phyloP scores from a whole-genome alignment of 2,888 invertebrate species.

The Bellardia bayeri region DNA sequence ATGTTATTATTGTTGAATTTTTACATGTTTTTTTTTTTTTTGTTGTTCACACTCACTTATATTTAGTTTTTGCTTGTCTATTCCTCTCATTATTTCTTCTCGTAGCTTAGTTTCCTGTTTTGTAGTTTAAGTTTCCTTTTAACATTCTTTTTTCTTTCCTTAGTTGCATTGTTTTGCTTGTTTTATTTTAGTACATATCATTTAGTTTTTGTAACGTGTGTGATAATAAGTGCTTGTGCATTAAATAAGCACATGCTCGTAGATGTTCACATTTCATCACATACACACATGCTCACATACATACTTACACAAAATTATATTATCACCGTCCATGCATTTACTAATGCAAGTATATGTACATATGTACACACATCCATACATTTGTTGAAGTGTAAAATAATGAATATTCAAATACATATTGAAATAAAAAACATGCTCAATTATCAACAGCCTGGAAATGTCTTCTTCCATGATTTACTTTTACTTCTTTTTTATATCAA shows the following conservation, averaged over 20 bases:
- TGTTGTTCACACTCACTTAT: slow-evolving; percentile 34
- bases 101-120: slow-evolving; percentile 65
- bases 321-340: slow-evolving; percentile 6
- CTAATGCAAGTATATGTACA: not conserved
- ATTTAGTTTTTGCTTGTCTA: slow-evolving; percentile 8
- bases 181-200: slow-evolving; percentile 44
- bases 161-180: slow-evolving; percentile 54
- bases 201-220: slow-evolving; percentile 60
- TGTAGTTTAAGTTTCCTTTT: slow-evolving; percentile 69
- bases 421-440: slow-evolving; percentile 29
- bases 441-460: slow-evolving; percentile 35
- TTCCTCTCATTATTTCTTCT: slow-evolving; percentile 26
- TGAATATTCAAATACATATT: slow-evolving; percentile 22
- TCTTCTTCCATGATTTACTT: slow-evolving; percentile 2
- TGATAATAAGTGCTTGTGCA: slow-evolving; percentile 68
- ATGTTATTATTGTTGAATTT: slow-evolving; percentile 58
- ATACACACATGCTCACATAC: not conserved
- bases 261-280: not conserved
- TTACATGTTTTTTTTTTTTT: not conserved
- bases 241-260: slow-evolving; percentile 37
- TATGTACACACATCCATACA: not conserved
- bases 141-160: slow-evolving; percentile 54
- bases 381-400: not conserved
- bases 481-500: not conserved
- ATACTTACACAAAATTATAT: slow-evolving; percentile 16